phyloP scores from a whole-genome alignment of 2,797 vertebrate genomes.

The Poeciliopsis gracilis region DNA sequence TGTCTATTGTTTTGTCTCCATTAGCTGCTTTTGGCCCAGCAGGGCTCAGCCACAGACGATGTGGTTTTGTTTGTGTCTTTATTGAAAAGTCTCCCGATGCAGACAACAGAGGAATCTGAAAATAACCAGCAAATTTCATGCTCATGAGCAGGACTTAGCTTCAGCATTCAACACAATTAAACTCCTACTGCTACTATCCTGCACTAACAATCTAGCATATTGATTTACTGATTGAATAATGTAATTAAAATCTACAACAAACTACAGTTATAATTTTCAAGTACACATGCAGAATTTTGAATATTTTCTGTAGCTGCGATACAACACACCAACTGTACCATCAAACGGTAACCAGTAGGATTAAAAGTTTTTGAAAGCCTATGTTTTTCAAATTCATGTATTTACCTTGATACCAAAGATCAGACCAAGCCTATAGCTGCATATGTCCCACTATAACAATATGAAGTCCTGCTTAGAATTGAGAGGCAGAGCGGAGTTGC shows the following conservation, averaged over 20 bases:
- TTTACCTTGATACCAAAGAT: background rate
- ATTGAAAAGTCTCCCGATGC: slow-evolving; percentile 39
- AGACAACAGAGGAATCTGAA: slow-evolving; percentile 45
- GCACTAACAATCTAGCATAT: background rate
- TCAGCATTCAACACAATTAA: slow-evolving; percentile 36
- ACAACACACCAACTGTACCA: background rate
- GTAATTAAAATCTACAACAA: background rate
- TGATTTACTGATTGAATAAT: background rate
- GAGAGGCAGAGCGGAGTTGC: slow-evolving; percentile 52
- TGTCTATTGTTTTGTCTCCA: slow-evolving; percentile 59
- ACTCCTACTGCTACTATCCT: slow-evolving; percentile 4
- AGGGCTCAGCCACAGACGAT: slow-evolving; percentile 45
- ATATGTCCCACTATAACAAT: slow-evolving; percentile 42
- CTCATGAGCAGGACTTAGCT: slow-evolving; percentile 36
- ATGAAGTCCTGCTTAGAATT: slow-evolving; percentile 40
- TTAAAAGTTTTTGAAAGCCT: background rate
- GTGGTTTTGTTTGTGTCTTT: slow-evolving; percentile 45
- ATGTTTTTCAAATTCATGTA: background rate
- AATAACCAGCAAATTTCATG: slow-evolving; percentile 52
- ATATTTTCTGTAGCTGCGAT: background rate
- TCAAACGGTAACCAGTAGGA: background rate
- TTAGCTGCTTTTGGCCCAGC: slow-evolving; percentile 49
- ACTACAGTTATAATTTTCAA: background rate
- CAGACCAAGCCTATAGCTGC: background rate
- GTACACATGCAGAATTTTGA: background rate